phyloP scores from a whole-genome alignment of 2,888 invertebrate species.

The Biston stratarius region DNA sequence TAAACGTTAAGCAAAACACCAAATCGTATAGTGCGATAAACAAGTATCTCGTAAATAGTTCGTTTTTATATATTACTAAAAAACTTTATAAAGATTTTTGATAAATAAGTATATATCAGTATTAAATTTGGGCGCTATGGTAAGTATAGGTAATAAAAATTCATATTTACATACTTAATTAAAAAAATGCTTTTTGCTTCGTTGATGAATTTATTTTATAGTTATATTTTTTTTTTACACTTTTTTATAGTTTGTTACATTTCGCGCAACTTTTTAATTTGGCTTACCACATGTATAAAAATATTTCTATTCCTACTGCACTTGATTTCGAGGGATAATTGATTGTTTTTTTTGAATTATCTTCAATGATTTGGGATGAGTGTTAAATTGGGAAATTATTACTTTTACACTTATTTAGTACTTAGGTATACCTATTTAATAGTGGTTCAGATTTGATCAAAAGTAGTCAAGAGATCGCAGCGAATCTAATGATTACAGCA shows the following conservation, averaged over 20 bases:
- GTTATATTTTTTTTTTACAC: background rate
- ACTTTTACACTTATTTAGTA: too few species aligned
- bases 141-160: slow-evolving; percentile 36
- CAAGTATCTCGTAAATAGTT: slow-evolving; percentile 3
- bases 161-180: background rate
- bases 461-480: too few species aligned
- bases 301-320: too few species aligned
- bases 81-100: slow-evolving; percentile 27
- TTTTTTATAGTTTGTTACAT: background rate
- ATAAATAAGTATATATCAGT: slow-evolving; percentile 28
- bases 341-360: too few species aligned
- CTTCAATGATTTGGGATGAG: too few species aligned
- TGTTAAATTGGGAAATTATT: too few species aligned
- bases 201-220: background rate
- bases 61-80: slow-evolving; percentile 15
- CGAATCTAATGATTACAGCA: too few species aligned
- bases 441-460: too few species aligned
- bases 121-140: slow-evolving; percentile 39
- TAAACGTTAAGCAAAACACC: slow-evolving; percentile 33
- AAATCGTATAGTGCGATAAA: slow-evolving; percentile 22
- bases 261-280: background rate
- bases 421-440: too few species aligned
- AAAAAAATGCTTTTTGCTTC: background rate
- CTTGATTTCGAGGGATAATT: too few species aligned
- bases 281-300: background rate